Conservation (phyloP, 1,140 invertebrate species). For the Leptopilina clavipes region DNA sequence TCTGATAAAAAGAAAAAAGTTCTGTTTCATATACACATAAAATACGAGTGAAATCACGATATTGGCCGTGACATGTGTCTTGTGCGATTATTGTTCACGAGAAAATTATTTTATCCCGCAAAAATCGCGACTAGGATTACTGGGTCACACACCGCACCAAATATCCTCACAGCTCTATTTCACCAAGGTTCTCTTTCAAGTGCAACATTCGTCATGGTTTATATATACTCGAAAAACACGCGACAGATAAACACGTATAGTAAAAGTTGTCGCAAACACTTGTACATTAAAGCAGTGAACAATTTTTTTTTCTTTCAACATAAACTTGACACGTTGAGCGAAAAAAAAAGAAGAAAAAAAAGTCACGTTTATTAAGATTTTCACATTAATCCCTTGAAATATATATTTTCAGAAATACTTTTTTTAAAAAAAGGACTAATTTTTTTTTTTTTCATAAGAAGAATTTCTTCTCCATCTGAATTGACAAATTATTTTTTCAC, state of each 20-base stretch:
- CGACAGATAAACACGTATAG: not conserved
- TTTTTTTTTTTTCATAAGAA: no score
- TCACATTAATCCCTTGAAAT: no score
- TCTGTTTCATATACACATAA: not conserved
- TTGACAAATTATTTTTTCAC: no score
- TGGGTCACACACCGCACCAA: not conserved
- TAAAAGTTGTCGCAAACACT: slow-evolving; percentile 13
- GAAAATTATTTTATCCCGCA: not conserved
- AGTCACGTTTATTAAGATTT: not conserved
- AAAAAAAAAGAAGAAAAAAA: not conserved
- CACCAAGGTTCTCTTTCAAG: not conserved
- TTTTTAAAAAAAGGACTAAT: no score
- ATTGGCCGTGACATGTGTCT: not conserved
- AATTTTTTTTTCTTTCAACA: not conserved
- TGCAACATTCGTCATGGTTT: not conserved
- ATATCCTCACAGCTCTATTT: not conserved
- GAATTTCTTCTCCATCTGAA: no score
- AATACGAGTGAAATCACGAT: not conserved
- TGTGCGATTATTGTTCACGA: not conserved
- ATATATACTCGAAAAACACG: not conserved
- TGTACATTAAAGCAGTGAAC: not conserved
- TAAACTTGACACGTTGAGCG: not conserved
- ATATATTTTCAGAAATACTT: no score
- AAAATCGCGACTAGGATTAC: slow-evolving; percentile 19
- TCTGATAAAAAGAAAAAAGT: not conserved